Conservation (phyloP, 2,888 invertebrate genomes). For the Lottia scabra region DNA sequence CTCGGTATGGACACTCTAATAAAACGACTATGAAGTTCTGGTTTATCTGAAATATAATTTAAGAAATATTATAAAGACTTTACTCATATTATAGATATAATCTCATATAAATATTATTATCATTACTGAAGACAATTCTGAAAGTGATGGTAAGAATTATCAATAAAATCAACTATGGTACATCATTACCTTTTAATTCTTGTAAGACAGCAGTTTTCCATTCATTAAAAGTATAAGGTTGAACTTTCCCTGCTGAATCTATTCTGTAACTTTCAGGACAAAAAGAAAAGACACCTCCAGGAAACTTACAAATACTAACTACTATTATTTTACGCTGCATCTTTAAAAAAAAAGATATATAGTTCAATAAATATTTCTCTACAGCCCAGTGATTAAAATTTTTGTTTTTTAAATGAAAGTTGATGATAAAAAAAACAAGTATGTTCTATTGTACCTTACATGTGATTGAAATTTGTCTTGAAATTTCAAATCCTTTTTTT, state of each 20-base stretch:
- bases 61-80: too few relatives aligned
- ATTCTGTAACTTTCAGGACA: constrained; percentile 49
- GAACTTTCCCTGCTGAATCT: constrained; percentile 28
- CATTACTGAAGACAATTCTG: too few relatives aligned
- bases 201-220: constrained; percentile 48
- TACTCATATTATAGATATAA: too few relatives aligned
- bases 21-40: constrained; percentile 48
- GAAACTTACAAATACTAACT: constrained; percentile 53
- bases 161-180: not conserved
- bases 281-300: constrained; percentile 50
- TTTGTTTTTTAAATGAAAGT: too few relatives aligned
- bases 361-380: too few relatives aligned
- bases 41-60: constrained; percentile 51
- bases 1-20: constrained; percentile 43
- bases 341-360: constrained; percentile 15
- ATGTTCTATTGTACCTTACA: too few relatives aligned
- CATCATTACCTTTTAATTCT: constrained; percentile 44
- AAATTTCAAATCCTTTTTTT: too few relatives aligned
- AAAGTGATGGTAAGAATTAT: too few relatives aligned
- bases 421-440: too few relatives aligned
- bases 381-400: too few relatives aligned
- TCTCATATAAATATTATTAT: too few relatives aligned
- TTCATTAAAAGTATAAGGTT: constrained; percentile 41
- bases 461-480: too few relatives aligned
- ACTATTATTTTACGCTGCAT: constrained; percentile 43